These are phyloP conservation scores for Adela reaumurella DNA, from an alignment of 2,888 invertebrate species.

Conservation along the genomic window DNA sequence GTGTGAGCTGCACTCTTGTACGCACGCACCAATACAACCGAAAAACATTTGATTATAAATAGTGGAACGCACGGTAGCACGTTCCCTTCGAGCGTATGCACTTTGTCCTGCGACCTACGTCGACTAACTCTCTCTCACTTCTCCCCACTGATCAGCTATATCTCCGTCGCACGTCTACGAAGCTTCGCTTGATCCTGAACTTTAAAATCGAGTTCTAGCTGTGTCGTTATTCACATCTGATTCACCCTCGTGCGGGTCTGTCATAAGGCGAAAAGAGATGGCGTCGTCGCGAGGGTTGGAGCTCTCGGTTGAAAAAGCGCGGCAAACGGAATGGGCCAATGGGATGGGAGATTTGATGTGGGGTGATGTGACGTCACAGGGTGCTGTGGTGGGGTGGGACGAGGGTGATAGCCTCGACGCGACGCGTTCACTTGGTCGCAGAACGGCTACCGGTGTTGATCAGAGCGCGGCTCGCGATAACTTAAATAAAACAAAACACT, in stretches of 20 bases:
- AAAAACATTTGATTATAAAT: slow-evolving; percentile 50
- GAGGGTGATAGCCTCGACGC: slow-evolving; percentile 44
- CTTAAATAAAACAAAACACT: slow-evolving; percentile 15
- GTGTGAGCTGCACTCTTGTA: slow-evolving; percentile 45
- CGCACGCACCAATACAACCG: slow-evolving; percentile 37
- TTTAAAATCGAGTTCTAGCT: neutral
- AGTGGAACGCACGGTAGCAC: slow-evolving; percentile 55
- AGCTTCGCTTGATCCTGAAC: slow-evolving; percentile 18
- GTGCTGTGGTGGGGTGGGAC: slow-evolving; percentile 23
- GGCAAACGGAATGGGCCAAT: slow-evolving; percentile 46
- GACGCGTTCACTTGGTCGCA: slow-evolving; percentile 45
- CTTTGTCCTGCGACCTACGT: slow-evolving; percentile 38
- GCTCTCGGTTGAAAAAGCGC: slow-evolving; percentile 38
- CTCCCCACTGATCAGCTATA: no score
- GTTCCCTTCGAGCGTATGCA: slow-evolving; percentile 50
- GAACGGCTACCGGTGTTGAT: slow-evolving; percentile 30
- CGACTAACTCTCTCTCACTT: slow-evolving; percentile 23
- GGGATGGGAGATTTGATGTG: slow-evolving; percentile 25
- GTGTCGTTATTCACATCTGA: neutral
- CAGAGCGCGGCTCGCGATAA: neutral
- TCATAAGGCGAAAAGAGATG: slow-evolving; percentile 21
- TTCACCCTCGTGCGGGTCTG: neutral
- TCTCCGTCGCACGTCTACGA: slow-evolving; percentile 27
- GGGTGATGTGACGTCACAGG: slow-evolving; percentile 53
- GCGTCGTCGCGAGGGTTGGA: slow-evolving; percentile 19